Percentiles rank a stretch among this genome's conserved stretches.
phyloP scores from a whole-genome alignment of 2,113 vertebrate species.

The Stigmatopora nigra region DNA sequence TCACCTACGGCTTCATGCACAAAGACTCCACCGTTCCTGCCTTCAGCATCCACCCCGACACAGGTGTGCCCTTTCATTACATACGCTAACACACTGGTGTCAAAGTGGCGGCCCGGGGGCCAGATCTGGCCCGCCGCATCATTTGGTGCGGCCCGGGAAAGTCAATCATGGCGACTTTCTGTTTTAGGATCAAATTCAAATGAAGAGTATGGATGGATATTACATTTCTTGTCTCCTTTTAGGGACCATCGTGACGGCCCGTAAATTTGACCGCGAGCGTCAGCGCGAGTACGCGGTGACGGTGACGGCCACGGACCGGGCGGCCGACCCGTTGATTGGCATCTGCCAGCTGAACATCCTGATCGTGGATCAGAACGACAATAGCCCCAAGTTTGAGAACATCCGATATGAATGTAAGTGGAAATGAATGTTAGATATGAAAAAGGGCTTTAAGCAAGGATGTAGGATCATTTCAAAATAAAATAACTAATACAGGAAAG shows the following conservation, averaged over 20 bases:
- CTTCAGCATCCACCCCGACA: slow-evolving; percentile 82
- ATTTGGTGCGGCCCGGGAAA: too few species aligned
- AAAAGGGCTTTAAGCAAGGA: too few species aligned
- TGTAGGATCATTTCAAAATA: too few species aligned
- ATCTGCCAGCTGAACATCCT: slow-evolving; percentile 83
- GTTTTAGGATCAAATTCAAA: too few species aligned
- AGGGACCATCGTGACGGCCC: slow-evolving; percentile 78
- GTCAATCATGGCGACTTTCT: too few species aligned
- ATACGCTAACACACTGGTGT: neutral
- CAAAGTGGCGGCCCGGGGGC: too few species aligned
- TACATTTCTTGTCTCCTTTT: slow-evolving; percentile 1
- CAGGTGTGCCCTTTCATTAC: slow-evolving; percentile 9
- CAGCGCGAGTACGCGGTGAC: slow-evolving; percentile 82
- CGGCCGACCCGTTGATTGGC: slow-evolving; percentile 78
- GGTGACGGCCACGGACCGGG: slow-evolving; percentile 84
- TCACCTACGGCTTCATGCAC: slow-evolving; percentile 85
- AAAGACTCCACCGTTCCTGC: slow-evolving; percentile 78
- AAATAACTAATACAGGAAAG: too few species aligned
- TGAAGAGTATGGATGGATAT: too few species aligned
- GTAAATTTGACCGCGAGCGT: slow-evolving; percentile 82
- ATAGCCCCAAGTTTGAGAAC: slow-evolving; percentile 87
- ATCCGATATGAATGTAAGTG: slow-evolving; percentile 83
- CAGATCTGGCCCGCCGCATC: too few species aligned
- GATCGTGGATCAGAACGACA: slow-evolving; percentile 86
- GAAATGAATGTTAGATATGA: too few species aligned